Conservation (phyloP, 64 coral and sea anemone species). For the Exaiptasia diaphana region DNA sequence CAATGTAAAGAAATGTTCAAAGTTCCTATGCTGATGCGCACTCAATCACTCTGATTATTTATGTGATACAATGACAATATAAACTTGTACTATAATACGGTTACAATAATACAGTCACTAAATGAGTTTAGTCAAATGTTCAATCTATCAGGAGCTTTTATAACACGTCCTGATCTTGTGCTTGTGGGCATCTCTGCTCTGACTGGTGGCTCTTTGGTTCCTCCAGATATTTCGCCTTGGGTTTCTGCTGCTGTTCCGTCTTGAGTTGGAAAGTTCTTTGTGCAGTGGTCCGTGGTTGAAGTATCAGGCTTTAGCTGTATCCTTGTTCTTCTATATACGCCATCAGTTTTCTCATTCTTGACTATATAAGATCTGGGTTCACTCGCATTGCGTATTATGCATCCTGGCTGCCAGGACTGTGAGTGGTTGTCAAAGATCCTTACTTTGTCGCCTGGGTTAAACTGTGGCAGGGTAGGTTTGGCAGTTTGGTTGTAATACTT, state of each 20-base stretch:
- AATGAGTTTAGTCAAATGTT: no score
- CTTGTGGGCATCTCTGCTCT: no score
- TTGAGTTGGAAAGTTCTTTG: background rate
- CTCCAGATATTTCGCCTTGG: background rate
- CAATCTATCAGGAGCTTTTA: conserved; percentile 3
- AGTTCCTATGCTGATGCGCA: no score
- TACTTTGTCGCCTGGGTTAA: conserved; percentile 22
- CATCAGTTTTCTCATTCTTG: conserved; percentile 20
- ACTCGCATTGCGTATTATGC: conserved; percentile 12
- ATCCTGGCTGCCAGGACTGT: conserved; percentile 23
- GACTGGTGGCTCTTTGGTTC: background rate
- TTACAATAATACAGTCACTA: no score
- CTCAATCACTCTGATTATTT: no score
- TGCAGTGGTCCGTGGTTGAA: background rate
- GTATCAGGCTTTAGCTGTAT: conserved; percentile 17
- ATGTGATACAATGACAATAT: no score
- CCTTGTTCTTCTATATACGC: conserved; percentile 13
- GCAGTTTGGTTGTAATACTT: conserved; percentile 50
- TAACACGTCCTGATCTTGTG: conserved; percentile 3
- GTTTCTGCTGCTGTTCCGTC: background rate
- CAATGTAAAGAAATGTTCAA: no score
- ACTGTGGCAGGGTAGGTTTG: conserved; percentile 24
- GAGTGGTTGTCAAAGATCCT: conserved; percentile 34
- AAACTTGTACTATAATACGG: no score
- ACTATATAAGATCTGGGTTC: conserved; percentile 58